phyloP scores from a whole-genome alignment of 2,797 vertebrate genomes.

The Buceros bicornis region DNA sequence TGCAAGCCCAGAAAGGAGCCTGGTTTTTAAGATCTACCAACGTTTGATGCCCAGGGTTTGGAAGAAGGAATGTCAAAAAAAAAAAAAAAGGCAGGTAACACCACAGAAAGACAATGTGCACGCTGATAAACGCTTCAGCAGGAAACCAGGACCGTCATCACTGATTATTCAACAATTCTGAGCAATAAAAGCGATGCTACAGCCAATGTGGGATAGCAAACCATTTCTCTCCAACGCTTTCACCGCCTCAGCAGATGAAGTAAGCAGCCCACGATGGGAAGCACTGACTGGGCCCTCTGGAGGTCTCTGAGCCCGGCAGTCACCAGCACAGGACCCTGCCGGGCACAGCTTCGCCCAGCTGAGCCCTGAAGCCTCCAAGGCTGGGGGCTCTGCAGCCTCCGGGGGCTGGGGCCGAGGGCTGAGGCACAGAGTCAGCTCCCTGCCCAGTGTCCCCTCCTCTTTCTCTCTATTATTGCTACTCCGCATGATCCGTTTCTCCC shows the following conservation, averaged over 20 bases:
- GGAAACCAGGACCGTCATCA: accelerated
- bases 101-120: background rate
- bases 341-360: background rate
- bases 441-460: background rate
- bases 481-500: background rate
- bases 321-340: accelerated
- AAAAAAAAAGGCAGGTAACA: background rate
- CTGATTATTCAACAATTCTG: background rate
- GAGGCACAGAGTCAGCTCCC: background rate
- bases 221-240: background rate
- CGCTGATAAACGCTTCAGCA: background rate
- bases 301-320: background rate
- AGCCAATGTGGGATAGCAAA: background rate
- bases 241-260: background rate
- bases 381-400: accelerated
- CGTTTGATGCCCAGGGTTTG: accelerated
- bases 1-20: background rate
- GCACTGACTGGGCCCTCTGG: accelerated
- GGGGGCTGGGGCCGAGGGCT: background rate
- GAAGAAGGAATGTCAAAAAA: background rate
- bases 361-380: background rate
- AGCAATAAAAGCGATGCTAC: background rate
- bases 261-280: background rate
- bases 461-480: background rate
- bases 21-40: background rate